Percentiles rank a stretch among this genome's conserved stretches.
phyloP scores from a whole-genome alignment of 2,888 invertebrate species.

The Noctua pronuba region DNA sequence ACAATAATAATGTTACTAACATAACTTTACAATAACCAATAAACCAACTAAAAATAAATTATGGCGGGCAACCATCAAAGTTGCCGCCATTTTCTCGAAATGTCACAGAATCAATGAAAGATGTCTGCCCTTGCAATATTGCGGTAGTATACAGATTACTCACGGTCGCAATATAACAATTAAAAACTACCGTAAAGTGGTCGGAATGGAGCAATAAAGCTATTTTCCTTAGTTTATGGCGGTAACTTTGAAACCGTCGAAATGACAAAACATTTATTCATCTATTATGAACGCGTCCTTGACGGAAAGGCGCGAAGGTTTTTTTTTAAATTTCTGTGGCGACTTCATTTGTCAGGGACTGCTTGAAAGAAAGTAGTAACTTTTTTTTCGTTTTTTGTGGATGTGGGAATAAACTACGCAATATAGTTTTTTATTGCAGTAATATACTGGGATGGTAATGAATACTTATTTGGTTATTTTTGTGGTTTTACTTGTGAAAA shows the following conservation, averaged over 20 bases:
- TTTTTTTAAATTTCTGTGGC: conserved; percentile 41
- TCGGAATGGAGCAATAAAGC: conserved; percentile 76
- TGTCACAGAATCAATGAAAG: conserved; percentile 65
- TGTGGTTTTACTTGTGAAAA: neutral
- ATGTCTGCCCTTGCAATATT: conserved; percentile 74
- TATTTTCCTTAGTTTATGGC: conserved; percentile 74
- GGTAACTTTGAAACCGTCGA: conserved; percentile 67
- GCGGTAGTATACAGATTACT: conserved; percentile 82
- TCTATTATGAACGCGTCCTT: conserved; percentile 65
- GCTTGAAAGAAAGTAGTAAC: conserved; percentile 67
- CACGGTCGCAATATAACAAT: conserved; percentile 82
- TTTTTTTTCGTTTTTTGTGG: conserved; percentile 59
- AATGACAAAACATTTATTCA: conserved; percentile 75
- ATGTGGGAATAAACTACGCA: conserved; percentile 63
- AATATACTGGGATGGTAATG: conserved; percentile 37
- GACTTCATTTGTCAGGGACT: conserved; percentile 30
- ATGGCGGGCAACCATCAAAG: conserved; percentile 64
- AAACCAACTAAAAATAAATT: conserved; percentile 66
- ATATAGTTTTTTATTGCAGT: conserved; percentile 59
- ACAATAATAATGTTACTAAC: conserved; percentile 54
- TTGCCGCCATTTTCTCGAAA: conserved; percentile 64
- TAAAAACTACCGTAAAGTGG: conserved; percentile 85
- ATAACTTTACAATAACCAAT: conserved; percentile 60
- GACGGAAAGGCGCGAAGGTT: conserved; percentile 51
- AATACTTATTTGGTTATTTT: conserved; percentile 26